Evolutionary conservation across 2,888 invertebrate genomes (phyloP), one percentile per base, ranked within the genome.

Genomic region (Bimastos eiseni): DNA sequence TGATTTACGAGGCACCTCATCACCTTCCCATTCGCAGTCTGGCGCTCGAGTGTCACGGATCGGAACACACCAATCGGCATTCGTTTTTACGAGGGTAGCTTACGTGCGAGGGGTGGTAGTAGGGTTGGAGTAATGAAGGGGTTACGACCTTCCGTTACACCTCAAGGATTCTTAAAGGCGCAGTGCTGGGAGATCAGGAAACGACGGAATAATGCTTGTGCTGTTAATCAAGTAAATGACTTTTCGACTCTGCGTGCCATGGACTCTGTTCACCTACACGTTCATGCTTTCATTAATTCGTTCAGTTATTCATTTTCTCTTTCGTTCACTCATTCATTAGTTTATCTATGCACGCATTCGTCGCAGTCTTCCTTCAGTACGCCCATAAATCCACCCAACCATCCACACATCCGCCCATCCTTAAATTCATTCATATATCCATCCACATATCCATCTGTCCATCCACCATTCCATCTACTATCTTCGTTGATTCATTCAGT

Each of bases 1-100:
- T 70, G 70, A 70, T 70, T 70, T 70, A 70, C 70, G 70, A 70
- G 70, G 70, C 70, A 70, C 70, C 70, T 70, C n/a, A n/a, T 70
- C n/a, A n/a, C 70, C 70, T 70, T 70, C 70, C 70, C 70, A 30
- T 1, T 70, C 24, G 30, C 70, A 8, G 70, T 30, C 70, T 70
- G 70, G 13, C n/a, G 70, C n/a, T 30, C n/a, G 70, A 70, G 70
- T 70, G 70, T 70, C 70, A 70, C 70, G 70, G 70, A 70, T 70
- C 70, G 70, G 70, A n/a, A n/a, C 70, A 70, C 70, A 70, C 70
- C 70, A 70, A 70, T 70, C 70, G 70, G 70, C 70, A 17, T 70
- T 11, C 70, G n/a, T 70, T 70, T 70, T 70, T 70, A 70, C n/a
- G 70, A 70, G 30, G 70, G 30, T 70, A 70, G 70, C 30, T n/a